These are phyloP conservation scores for Cacatua alba DNA, from an alignment of 2,113 vertebrate species.

Conservation along the genomic window DNA sequence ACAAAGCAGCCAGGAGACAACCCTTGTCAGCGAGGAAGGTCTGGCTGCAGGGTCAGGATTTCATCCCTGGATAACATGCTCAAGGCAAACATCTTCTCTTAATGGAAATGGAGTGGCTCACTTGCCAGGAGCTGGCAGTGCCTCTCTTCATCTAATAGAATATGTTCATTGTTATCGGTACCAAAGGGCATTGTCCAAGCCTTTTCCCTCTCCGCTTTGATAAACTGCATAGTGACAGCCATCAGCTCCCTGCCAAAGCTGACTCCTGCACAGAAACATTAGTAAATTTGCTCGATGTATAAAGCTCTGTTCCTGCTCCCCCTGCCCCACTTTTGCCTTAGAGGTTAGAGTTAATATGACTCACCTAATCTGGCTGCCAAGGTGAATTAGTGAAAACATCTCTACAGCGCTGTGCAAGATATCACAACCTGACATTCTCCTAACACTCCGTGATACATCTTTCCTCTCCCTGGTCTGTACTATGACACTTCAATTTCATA, in stretches of 20 bases:
- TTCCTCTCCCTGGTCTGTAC: conserved; percentile 1
- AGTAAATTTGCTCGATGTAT: neutral
- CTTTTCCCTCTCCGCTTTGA: neutral
- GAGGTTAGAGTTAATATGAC: conserved; percentile 55
- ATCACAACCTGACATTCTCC: conserved; percentile 54
- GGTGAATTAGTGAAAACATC: conserved; percentile 64
- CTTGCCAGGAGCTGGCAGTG: neutral
- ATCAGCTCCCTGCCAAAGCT: conserved; percentile 23
- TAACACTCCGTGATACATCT: conserved; percentile 26
- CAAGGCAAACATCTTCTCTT: neutral
- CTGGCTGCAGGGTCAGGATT: neutral
- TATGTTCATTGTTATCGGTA: neutral
- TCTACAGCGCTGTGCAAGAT: conserved; percentile 22
- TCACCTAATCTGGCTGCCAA: conserved; percentile 50
- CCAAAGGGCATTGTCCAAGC: neutral
- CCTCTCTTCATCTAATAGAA: neutral
- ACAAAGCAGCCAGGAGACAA: neutral
- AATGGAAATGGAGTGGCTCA: neutral
- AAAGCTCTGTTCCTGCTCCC: neutral
- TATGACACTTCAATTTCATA: conserved; percentile 16
- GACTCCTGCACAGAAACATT: neutral
- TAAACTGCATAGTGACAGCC: neutral
- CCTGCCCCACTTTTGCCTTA: neutral
- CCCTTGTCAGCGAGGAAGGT: neutral
- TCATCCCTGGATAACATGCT: neutral